Evolutionary conservation across 2,113 vertebrate genomes (phyloP).

Genomic region (Vulpes lagopus): DNA sequence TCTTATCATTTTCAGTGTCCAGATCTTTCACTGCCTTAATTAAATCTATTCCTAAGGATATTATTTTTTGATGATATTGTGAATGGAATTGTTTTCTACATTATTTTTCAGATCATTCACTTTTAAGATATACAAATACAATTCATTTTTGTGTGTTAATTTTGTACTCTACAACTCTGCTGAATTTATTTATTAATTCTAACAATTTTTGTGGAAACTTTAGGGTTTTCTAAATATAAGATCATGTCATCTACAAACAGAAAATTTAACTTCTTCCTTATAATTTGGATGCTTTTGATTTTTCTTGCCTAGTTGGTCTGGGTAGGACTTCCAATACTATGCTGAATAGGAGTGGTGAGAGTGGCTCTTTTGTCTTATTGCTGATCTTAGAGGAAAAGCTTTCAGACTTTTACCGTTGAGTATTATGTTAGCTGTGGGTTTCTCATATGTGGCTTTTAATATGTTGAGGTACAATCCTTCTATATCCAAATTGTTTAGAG

Average conservation of each 20-base stretch:
- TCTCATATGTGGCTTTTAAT: not conserved
- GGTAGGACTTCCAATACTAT: not conserved
- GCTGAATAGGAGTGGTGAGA: not conserved
- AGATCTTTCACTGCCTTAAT: not conserved
- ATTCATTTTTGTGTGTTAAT: not conserved
- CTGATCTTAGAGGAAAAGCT: not conserved
- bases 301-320: not conserved
- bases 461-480: not conserved
- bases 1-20: not conserved
- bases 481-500: not conserved
- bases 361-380: not conserved
- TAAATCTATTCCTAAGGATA: not conserved
- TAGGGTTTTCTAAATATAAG: not conserved
- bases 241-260: not conserved
- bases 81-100: not conserved
- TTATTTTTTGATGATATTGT: not conserved
- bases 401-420: not conserved
- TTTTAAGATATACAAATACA: not conserved
- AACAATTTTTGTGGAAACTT: not conserved
- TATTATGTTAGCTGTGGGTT: not conserved
- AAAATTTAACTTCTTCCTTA: constrained; percentile 14
- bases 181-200: not conserved
- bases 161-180: not conserved
- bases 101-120: not conserved
- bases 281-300: not conserved